Conservation (phyloP, 1,140 invertebrate species). For the Drosophila parvula region DNA sequence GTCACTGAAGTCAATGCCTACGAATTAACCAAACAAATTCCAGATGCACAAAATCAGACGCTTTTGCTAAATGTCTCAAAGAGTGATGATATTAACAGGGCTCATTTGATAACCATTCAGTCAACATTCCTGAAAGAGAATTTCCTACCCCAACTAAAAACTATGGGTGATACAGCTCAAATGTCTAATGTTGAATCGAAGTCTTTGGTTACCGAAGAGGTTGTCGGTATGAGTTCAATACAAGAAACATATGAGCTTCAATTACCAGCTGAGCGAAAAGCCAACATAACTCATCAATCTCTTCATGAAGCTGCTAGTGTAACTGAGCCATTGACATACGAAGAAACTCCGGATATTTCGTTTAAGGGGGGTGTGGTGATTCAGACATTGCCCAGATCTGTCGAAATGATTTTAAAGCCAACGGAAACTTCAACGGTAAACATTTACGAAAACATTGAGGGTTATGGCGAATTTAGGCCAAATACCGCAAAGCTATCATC, state of each 20-base stretch:
- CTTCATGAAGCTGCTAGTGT: conserved; percentile 38
- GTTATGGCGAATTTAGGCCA: conserved; percentile 65
- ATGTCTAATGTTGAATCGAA: conserved; percentile 34
- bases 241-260: conserved; percentile 61
- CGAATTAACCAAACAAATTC: conserved; percentile 48
- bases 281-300: conserved; percentile 30
- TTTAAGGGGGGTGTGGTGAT: background rate
- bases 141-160: conserved; percentile 15
- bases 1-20: conserved; percentile 47
- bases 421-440: conserved; percentile 51
- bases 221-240: conserved; percentile 54
- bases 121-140: conserved; percentile 61
- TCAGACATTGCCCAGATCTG: conserved; percentile 8
- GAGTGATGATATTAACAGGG: conserved; percentile 19
- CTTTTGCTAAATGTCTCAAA: conserved; percentile 7
- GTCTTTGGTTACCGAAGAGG: conserved; percentile 61
- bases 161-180: conserved; percentile 26
- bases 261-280: conserved; percentile 34
- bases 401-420: conserved; percentile 14
- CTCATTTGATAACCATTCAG: conserved; percentile 55
- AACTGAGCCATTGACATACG: conserved; percentile 35
- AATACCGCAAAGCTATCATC: conserved; percentile 8
- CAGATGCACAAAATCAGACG: background rate
- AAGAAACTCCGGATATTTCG: conserved; percentile 38
- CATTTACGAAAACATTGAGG: conserved; percentile 64